phyloP scores from a whole-genome alignment of 2,888 invertebrate species.

The Rotaria magnacalcarata region DNA sequence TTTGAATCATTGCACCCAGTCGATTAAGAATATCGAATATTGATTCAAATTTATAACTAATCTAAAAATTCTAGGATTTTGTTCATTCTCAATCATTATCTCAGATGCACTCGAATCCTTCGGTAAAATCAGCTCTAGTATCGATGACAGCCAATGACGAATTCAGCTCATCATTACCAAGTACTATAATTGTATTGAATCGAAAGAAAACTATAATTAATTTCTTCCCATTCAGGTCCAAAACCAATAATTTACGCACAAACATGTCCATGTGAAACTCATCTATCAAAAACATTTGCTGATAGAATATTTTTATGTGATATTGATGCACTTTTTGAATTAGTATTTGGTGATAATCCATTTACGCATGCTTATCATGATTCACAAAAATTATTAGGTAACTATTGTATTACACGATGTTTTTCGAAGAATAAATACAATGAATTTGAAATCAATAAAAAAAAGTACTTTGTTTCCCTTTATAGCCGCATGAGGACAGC shows the following conservation, averaged over 20 bases:
- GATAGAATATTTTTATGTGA: neutral
- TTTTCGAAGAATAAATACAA: too few relatives aligned
- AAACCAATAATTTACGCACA: neutral
- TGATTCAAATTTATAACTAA: neutral
- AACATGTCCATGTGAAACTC: conserved; percentile 20
- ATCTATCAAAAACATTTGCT: neutral
- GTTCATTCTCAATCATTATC: neutral
- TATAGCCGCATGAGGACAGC: too few relatives aligned
- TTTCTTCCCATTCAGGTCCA: too few relatives aligned
- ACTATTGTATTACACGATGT: too few relatives aligned
- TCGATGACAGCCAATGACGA: neutral
- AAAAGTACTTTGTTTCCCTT: too few relatives aligned
- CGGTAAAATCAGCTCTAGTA: neutral
- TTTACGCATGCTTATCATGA: neutral
- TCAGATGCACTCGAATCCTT: neutral
- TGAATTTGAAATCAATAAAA: too few relatives aligned
- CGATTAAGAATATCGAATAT: neutral
- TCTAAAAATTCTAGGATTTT: neutral
- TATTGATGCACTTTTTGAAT: neutral
- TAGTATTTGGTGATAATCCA: neutral
- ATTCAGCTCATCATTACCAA: too few relatives aligned
- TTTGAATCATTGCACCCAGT: too few relatives aligned
- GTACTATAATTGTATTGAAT: too few relatives aligned
- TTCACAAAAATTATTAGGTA: conserved; percentile 17
- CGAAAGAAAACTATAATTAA: too few relatives aligned